Evolutionary conservation across 2,113 vertebrate species (phyloP).

Genomic region (Aramus guarauna): DNA sequence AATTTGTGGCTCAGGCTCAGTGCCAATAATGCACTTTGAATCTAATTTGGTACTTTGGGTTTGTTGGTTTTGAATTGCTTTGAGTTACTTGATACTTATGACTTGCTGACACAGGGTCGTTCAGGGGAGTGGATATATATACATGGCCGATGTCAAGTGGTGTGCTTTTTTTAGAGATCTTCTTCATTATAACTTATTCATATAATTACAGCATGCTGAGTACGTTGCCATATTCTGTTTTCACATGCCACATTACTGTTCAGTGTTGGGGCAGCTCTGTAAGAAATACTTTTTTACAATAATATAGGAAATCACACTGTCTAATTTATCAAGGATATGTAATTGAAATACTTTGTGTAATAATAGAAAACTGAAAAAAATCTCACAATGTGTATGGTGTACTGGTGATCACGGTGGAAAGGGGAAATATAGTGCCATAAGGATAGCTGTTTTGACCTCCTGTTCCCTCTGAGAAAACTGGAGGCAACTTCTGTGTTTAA

Average conservation of each 20-base stretch:
- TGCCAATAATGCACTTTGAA: conserved; percentile 18
- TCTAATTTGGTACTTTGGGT: conserved; percentile 47
- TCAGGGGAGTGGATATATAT: conserved; percentile 26
- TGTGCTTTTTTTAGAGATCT: conserved; percentile 36
- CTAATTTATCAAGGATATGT: background rate
- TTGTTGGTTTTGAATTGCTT: conserved; percentile 68
- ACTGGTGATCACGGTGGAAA: background rate
- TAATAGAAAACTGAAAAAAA: background rate
- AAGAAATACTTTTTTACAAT: background rate
- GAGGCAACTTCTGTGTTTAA: background rate
- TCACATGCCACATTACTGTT: background rate
- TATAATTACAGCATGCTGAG: background rate
- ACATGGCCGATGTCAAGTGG: conserved; percentile 17
- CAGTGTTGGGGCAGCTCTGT: background rate
- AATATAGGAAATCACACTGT: background rate
- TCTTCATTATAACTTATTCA: conserved; percentile 24
- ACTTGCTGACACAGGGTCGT: conserved; percentile 40
- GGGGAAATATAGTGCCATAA: background rate
- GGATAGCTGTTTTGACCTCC: background rate
- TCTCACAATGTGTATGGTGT: background rate
- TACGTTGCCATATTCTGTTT: background rate
- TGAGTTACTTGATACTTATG: conserved; percentile 46
- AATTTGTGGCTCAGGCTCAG: conserved; percentile 12
- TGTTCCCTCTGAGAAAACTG: background rate
- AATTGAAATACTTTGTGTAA: background rate